Evolutionary conservation across 53 echinoderm and acorn worm genomes (phyloP).

Genomic region (Holothuria leucospilota): DNA sequence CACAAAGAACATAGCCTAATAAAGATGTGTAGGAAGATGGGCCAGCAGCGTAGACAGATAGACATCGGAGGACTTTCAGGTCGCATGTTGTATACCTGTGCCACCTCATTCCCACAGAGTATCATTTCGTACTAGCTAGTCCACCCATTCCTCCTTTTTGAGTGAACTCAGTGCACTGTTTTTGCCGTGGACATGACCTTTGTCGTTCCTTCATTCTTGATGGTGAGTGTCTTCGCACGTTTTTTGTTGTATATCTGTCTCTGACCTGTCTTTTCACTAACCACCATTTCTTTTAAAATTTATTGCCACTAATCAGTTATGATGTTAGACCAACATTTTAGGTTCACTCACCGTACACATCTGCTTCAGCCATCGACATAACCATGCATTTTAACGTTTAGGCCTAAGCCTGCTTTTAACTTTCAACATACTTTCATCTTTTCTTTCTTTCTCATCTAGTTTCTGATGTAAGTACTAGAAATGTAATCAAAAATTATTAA

Average conservation of each 20-base stretch:
- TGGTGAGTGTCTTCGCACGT: conserved; percentile 32
- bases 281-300: not conserved
- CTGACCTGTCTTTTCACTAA: conserved; percentile 1
- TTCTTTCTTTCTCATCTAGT: not conserved
- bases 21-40: too few species aligned
- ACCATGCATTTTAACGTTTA: conserved; percentile 4
- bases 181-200: conserved; percentile 22
- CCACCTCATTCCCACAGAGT: conserved; percentile 17
- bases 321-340: conserved; percentile 16
- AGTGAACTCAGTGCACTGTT: conserved; percentile 35
- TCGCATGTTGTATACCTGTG: conserved; percentile 19
- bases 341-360: conserved; percentile 2
- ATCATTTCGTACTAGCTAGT: not conserved
- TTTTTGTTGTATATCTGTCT: conserved; percentile 2
- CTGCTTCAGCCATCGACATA: conserved; percentile 38
- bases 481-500: too few species aligned
- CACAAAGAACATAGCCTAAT: too few species aligned
- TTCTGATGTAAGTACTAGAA: too few species aligned
- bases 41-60: too few species aligned
- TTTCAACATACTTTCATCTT: not conserved
- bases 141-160: not conserved
- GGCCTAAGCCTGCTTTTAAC: conserved; percentile 6
- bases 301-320: conserved; percentile 5
- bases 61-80: too few species aligned
- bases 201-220: conserved; percentile 1